These are phyloP conservation scores for Oreochromis tanganicae DNA, from an alignment of 2,113 vertebrate genomes.

Conservation along the genomic window DNA sequence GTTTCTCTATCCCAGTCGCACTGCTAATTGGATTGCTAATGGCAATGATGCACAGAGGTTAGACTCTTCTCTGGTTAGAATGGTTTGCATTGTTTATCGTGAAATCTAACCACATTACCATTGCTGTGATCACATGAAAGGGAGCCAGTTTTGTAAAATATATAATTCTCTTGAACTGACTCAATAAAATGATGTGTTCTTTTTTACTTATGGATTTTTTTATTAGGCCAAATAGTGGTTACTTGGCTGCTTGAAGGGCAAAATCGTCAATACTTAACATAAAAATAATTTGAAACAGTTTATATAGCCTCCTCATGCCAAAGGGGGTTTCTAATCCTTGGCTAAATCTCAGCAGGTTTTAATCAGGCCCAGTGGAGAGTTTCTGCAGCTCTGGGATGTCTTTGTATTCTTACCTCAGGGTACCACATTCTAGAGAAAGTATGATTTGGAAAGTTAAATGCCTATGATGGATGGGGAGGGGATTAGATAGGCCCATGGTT, in stretches of 20 bases:
- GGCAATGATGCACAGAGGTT: conserved; percentile 31
- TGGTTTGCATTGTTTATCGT: neutral
- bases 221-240: neutral
- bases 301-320: conserved; percentile 7
- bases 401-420: conserved; percentile 18
- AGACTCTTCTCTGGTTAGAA: conserved; percentile 40
- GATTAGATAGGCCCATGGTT: conserved; percentile 48
- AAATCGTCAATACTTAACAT: conserved; percentile 14
- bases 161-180: neutral
- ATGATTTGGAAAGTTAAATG: conserved; percentile 29
- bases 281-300: conserved; percentile 40
- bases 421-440: neutral
- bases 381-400: conserved; percentile 20
- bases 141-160: neutral
- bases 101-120: neutral
- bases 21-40: conserved; percentile 54
- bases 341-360: conserved; percentile 52
- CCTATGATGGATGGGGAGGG: conserved; percentile 25
- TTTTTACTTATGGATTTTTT: neutral
- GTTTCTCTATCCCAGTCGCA: conserved; percentile 19
- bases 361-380: conserved; percentile 47
- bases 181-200: neutral
- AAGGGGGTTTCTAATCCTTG: conserved; percentile 48
- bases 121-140: neutral
- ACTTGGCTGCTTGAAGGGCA: neutral